phyloP scores from a whole-genome alignment of 1,140 invertebrate species.

The Bombyx mori region DNA sequence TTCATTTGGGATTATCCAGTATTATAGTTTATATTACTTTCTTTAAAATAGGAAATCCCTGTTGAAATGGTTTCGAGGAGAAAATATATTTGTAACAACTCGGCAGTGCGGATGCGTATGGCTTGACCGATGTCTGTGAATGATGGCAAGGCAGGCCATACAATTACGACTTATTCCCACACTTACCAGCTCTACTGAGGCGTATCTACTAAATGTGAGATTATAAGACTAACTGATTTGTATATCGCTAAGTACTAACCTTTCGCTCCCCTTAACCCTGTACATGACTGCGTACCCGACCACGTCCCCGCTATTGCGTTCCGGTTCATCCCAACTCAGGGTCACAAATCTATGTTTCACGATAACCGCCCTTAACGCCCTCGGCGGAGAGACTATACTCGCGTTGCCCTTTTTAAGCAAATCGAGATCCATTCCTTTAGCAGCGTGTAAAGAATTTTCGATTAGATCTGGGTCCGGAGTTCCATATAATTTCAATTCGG shows the following conservation, averaged over 20 bases:
- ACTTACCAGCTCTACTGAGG: too few relatives aligned
- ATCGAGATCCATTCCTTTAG: slow-evolving; percentile 33
- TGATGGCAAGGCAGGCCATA: too few relatives aligned
- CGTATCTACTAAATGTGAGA: too few relatives aligned
- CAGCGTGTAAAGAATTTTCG: slow-evolving; percentile 19
- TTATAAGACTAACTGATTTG: too few relatives aligned
- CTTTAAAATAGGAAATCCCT: too few relatives aligned
- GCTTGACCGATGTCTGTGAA: too few relatives aligned
- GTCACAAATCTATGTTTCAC: slow-evolving; percentile 61
- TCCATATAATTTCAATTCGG: slow-evolving; percentile 30
- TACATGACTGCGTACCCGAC: slow-evolving; percentile 47
- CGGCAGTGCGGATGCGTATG: too few relatives aligned
- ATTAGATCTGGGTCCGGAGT: background rate
- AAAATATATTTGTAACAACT: too few relatives aligned
- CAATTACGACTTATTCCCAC: too few relatives aligned
- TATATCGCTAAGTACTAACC: slow-evolving; percentile 26
- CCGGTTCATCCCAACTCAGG: slow-evolving; percentile 52
- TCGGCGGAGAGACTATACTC: slow-evolving; percentile 34
- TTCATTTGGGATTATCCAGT: too few relatives aligned
- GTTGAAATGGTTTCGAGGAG: too few relatives aligned
- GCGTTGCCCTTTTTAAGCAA: slow-evolving; percentile 26
- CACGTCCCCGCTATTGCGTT: slow-evolving; percentile 29
- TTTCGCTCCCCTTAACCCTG: slow-evolving; percentile 47
- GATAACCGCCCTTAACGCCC: slow-evolving; percentile 40
- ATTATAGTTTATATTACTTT: too few relatives aligned